These are phyloP conservation scores for Oxycera nigricornis DNA, from an alignment of 2,888 invertebrate genomes.

Conservation along the genomic window DNA sequence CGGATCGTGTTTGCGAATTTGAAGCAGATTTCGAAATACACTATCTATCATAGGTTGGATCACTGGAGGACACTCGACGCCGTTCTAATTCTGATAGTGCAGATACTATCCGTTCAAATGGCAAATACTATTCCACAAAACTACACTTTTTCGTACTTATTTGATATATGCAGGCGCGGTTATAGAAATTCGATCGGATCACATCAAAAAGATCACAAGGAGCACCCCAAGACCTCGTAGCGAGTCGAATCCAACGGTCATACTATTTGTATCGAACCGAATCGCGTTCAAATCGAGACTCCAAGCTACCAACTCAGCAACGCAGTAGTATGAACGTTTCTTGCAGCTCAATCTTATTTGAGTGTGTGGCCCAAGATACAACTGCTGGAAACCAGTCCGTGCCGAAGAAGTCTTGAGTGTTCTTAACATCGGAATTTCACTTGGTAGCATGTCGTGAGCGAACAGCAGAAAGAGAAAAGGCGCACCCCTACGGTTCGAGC, in stretches of 20 bases:
- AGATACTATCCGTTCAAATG: neutral
- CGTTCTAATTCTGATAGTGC: neutral
- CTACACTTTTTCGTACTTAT: neutral
- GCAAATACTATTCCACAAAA: neutral
- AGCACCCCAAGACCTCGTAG: neutral
- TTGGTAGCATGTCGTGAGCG: neutral
- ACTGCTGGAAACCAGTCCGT: neutral
- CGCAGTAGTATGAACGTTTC: neutral
- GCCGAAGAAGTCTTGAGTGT: neutral
- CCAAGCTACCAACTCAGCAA: neutral
- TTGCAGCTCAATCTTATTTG: neutral
- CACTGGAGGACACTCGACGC: neutral
- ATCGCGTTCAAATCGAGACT: neutral
- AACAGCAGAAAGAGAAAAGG: neutral
- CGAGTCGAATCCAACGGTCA: constrained; percentile 29
- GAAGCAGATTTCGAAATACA: too few species aligned
- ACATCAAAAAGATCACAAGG: constrained; percentile 8
- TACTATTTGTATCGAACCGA: constrained; percentile 19
- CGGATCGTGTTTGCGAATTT: too few species aligned
- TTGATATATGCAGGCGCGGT: too few species aligned
- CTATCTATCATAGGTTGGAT: too few species aligned
- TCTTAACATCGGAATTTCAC: constrained; percentile 6
- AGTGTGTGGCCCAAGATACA: neutral
- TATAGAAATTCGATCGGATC: neutral
- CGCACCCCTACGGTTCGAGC: neutral